Evolutionary conservation across 2,888 invertebrate genomes (phyloP).

Genomic region (Sericinus montela): DNA sequence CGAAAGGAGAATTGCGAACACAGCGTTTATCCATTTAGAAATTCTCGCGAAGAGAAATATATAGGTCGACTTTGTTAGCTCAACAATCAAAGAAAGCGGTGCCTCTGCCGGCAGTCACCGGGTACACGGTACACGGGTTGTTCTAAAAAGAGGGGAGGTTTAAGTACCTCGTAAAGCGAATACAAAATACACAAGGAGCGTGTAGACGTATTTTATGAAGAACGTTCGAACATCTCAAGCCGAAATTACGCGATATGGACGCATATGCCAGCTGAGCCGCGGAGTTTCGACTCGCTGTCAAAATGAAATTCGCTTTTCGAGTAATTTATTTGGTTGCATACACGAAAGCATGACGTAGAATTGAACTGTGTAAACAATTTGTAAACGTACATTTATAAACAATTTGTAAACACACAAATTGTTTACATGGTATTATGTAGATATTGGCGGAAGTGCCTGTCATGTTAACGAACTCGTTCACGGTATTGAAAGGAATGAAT

Average conservation of each 20-base stretch:
- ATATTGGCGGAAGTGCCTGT: not conserved
- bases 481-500: not conserved
- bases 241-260: conserved; percentile 40
- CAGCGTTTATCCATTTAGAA: not conserved
- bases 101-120: conserved; percentile 4
- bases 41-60: not conserved
- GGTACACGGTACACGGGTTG: conserved; percentile 10
- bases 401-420: not conserved
- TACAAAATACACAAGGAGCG: conserved; percentile 43
- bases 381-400: not conserved
- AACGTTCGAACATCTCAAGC: conserved; percentile 34
- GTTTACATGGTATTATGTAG: no score
- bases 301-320: conserved; percentile 25
- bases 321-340: conserved; percentile 18
- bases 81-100: conserved; percentile 14
- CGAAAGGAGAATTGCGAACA: not conserved
- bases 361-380: not conserved
- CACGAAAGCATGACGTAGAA: not conserved
- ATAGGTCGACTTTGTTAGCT: conserved; percentile 11
- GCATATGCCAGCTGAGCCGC: conserved; percentile 1
- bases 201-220: conserved; percentile 36
- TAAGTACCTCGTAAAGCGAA: conserved; percentile 51
- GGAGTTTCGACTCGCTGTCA: conserved; percentile 30
- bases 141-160: conserved; percentile 51
- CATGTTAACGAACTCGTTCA: not conserved